These are phyloP conservation scores for Dreissena polymorpha DNA, from an alignment of 1,140 invertebrate species.

Conservation along the genomic window DNA sequence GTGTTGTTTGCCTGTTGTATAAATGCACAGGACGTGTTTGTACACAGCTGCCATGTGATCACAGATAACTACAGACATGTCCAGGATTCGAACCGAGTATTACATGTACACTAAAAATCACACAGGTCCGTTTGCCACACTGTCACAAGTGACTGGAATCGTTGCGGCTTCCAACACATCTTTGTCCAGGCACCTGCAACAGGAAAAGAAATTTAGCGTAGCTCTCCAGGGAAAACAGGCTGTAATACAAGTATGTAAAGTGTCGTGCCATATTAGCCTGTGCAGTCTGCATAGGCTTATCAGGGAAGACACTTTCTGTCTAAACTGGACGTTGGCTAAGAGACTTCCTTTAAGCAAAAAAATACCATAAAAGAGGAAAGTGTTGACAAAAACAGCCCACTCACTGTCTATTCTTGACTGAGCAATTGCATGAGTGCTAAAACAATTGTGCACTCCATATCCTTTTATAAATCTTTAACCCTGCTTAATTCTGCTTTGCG, in stretches of 20 bases:
- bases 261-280: not conserved
- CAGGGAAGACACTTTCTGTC: too few species aligned
- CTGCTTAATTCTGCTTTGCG: too few species aligned
- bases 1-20: too few species aligned
- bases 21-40: constrained; percentile 31
- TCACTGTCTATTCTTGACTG: too few species aligned
- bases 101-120: constrained; percentile 26
- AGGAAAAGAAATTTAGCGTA: not conserved
- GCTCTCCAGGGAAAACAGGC: not conserved
- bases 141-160: constrained; percentile 27
- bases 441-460: too few species aligned
- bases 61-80: constrained; percentile 19
- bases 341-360: too few species aligned
- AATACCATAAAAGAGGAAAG: too few species aligned
- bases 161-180: constrained; percentile 56
- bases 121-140: constrained; percentile 55
- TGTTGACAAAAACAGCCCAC: too few species aligned
- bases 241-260: not conserved
- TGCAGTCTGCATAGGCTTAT: too few species aligned
- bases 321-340: too few species aligned
- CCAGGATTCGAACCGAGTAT: constrained; percentile 1
- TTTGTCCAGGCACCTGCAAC: constrained; percentile 57
- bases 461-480: too few species aligned
- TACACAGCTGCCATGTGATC: constrained; percentile 50
- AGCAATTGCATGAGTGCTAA: too few species aligned